Base-by-base conservation (phyloP, 1,140 invertebrate species). In the Papilio polytes region DNA sequence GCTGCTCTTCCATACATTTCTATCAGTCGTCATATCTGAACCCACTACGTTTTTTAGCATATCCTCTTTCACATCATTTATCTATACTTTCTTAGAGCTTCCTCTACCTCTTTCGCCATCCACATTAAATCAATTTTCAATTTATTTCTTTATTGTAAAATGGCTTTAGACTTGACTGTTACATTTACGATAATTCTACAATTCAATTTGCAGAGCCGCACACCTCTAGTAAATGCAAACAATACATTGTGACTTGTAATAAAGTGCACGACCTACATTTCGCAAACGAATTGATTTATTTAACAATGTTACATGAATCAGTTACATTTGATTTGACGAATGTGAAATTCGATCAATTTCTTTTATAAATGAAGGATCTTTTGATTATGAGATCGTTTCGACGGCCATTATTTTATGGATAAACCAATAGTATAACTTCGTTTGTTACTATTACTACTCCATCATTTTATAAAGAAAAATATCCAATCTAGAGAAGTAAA, bases 301-400 rank as follows among this genome's bases (percentile, higher is more conserved):
- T 70, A 70, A 70, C 63, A 70, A 70, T 70, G 63, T 70, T 70
- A 36, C 9, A 63, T 63, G 22, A 63, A 63, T 63, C 59, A 63
- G 59, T 13, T 63, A 63, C 59, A 22, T 10, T 13, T 63, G 20
- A 26, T 26, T 63, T 63, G 26, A 26, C 59, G 22, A 59, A 22
- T n/a, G 59, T 26, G 59, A 26, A 13, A 13, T 63, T 63, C 1
- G 22, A 63, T 26, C 59, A 26, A 10, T 26, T 63, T n/a, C 53
- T 20, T 63, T 63, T 22, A 22, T 63, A 1, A 13, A 2, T 0
- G 9, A 63, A 63, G 22, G 59, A 63, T 26, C 20, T 63, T 9
- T 26, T 26, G 10, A 12, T 63, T 63, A 10, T 26, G 10, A 26
- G 10, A 66, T 7, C 10, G 3, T 66, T 66, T 31, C 13, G 59